These are phyloP conservation scores for Cyprinodon diabolis DNA, from an alignment of 2,797 vertebrate genomes.

Conservation along the genomic window DNA sequence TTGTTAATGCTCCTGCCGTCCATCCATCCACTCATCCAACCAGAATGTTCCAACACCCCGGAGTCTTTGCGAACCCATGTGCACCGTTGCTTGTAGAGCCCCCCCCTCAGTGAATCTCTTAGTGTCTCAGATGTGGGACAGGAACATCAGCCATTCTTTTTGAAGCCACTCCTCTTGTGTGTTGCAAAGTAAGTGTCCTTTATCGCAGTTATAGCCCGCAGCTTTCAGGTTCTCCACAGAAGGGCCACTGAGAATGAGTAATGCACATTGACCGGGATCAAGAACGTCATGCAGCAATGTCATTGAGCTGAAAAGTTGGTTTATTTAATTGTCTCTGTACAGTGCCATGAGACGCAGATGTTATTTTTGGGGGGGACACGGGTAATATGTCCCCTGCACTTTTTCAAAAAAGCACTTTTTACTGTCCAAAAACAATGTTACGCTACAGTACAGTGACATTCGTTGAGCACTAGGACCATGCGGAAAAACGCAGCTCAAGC, in stretches of 20 bases:
- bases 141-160: slow-evolving; percentile 67
- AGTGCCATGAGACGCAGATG: too few species aligned
- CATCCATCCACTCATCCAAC: slow-evolving; percentile 28
- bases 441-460: too few species aligned
- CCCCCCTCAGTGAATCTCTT: slow-evolving; percentile 44
- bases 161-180: slow-evolving; percentile 63
- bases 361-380: too few species aligned
- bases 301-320: slow-evolving; percentile 33
- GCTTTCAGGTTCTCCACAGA: slow-evolving; percentile 39
- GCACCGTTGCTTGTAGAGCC: slow-evolving; percentile 17
- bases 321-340: too few species aligned
- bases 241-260: slow-evolving; percentile 58
- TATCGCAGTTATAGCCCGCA: slow-evolving; percentile 46
- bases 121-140: slow-evolving; percentile 58
- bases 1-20: slow-evolving; percentile 48
- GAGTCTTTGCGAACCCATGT: slow-evolving; percentile 29
- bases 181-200: slow-evolving; percentile 51
- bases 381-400: too few species aligned
- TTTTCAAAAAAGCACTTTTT: too few species aligned
- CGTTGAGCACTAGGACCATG: too few species aligned
- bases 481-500: too few species aligned
- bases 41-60: slow-evolving; percentile 42
- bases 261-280: slow-evolving; percentile 48
- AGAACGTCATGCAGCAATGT: slow-evolving; percentile 45
- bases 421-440: too few species aligned